phyloP scores from a whole-genome alignment of 2,888 invertebrate species.

The Trichopria drosophilae region DNA sequence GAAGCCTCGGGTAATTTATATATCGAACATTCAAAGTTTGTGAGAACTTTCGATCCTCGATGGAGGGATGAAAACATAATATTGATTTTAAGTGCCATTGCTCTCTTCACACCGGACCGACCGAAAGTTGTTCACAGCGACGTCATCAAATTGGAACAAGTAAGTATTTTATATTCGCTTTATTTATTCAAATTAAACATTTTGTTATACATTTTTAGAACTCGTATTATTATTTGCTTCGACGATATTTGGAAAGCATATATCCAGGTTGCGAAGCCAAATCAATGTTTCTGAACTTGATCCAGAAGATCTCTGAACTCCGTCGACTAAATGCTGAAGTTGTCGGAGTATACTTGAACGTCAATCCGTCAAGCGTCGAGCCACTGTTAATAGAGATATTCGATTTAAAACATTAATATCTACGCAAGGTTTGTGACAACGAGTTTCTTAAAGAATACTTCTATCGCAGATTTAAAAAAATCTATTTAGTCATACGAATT shows the following conservation, averaged over 20 bases:
- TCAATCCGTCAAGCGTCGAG: slow-evolving; percentile 88
- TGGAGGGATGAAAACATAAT: slow-evolving; percentile 92
- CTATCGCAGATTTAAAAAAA: neutral
- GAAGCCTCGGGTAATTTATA: slow-evolving; percentile 88
- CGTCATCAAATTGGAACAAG: slow-evolving; percentile 84
- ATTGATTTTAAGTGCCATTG: slow-evolving; percentile 86
- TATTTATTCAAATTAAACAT: slow-evolving; percentile 12
- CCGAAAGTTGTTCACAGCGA: slow-evolving; percentile 79
- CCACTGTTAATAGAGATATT: slow-evolving; percentile 94
- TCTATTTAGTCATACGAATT: too few relatives aligned
- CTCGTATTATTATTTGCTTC: slow-evolving; percentile 85
- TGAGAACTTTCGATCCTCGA: slow-evolving; percentile 80
- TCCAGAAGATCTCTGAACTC: slow-evolving; percentile 89
- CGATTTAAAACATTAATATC: slow-evolving; percentile 72
- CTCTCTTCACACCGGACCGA: slow-evolving; percentile 85
- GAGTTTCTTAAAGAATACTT: neutral
- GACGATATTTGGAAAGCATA: slow-evolving; percentile 81
- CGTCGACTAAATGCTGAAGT: slow-evolving; percentile 87
- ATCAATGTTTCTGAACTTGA: slow-evolving; percentile 82
- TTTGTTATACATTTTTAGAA: slow-evolving; percentile 63
- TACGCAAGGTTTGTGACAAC: neutral
- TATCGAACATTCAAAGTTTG: slow-evolving; percentile 82
- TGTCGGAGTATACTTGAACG: slow-evolving; percentile 89
- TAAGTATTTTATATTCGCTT: slow-evolving; percentile 53
- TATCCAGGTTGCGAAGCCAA: slow-evolving; percentile 86